Evolutionary conservation across 2,113 vertebrate genomes (phyloP).

Genomic region (Tiliqua scincoides): DNA sequence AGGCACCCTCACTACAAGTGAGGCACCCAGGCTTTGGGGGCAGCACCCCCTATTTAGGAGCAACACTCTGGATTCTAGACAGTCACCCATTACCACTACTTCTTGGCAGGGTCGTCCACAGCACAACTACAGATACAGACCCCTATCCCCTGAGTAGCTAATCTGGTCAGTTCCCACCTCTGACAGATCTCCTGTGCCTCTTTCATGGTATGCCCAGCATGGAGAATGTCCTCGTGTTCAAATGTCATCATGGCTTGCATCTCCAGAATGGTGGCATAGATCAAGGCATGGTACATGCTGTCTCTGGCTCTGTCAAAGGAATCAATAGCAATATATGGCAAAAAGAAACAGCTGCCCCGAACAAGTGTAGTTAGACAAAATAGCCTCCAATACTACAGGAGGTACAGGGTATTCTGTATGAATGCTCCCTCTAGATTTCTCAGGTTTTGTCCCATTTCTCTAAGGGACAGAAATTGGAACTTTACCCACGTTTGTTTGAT

Average conservation of each 20-base stretch:
- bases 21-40: not conserved
- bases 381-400: not conserved
- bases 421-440: too few species aligned
- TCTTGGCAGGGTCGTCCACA: not conserved
- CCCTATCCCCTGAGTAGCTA: too few species aligned
- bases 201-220: constrained; percentile 90
- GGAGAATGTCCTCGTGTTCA: constrained; percentile 86
- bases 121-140: not conserved
- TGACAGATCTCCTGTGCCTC: constrained; percentile 89
- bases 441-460: not conserved
- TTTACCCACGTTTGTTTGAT: not conserved
- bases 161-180: constrained; percentile 66
- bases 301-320: constrained; percentile 83
- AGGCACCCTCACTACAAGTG: not conserved
- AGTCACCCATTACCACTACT: not conserved
- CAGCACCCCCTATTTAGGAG: not conserved
- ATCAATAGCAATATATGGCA: not conserved
- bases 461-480: not conserved
- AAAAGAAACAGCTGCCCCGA: not conserved
- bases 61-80: too few species aligned
- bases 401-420: not conserved
- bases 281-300: constrained; percentile 93
- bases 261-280: constrained; percentile 90
- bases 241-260: constrained; percentile 98
- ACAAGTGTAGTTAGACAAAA: not conserved